Evolutionary conservation across 2,113 vertebrate genomes (phyloP).

Genomic region (Bothrops jararaca): DNA sequence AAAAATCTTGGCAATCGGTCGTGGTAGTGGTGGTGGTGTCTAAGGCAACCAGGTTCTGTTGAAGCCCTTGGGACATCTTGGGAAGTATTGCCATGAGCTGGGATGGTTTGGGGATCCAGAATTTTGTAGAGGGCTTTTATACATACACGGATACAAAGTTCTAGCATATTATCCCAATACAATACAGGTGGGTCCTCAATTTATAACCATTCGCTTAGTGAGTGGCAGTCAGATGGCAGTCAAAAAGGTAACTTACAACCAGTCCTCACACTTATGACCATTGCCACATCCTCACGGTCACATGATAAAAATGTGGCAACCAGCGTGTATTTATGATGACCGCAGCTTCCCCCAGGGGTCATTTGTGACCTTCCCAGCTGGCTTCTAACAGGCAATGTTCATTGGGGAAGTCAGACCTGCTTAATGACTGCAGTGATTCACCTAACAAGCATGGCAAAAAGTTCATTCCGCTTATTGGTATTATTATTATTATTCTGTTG

Average conservation of each 20-base stretch:
- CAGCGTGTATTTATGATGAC: not conserved
- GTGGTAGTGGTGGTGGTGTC: not conserved
- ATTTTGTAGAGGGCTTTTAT: not conserved
- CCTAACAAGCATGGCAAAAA: not conserved
- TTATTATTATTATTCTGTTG: not conserved
- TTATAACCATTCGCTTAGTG: not conserved
- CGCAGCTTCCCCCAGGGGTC: not conserved
- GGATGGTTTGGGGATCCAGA: not conserved
- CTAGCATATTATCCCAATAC: not conserved
- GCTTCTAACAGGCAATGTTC: not conserved
- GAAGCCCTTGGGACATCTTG: not conserved
- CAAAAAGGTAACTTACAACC: not conserved
- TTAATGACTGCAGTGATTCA: not conserved
- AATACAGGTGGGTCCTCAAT: not conserved
- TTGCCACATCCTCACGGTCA: not conserved
- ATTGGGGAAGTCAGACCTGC: not conserved
- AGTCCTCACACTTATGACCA: not conserved
- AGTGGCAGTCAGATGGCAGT: not conserved
- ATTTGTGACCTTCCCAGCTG: not conserved
- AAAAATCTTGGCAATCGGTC: not conserved
- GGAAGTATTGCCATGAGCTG: not conserved
- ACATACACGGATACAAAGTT: not conserved
- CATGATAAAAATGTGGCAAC: not conserved
- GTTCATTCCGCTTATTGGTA: not conserved
- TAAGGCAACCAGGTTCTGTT: not conserved